Percentiles rank a stretch among this genome's conserved stretches.
phyloP scores from a whole-genome alignment of 2,797 vertebrate species.

The Protosalanx chinensis region DNA sequence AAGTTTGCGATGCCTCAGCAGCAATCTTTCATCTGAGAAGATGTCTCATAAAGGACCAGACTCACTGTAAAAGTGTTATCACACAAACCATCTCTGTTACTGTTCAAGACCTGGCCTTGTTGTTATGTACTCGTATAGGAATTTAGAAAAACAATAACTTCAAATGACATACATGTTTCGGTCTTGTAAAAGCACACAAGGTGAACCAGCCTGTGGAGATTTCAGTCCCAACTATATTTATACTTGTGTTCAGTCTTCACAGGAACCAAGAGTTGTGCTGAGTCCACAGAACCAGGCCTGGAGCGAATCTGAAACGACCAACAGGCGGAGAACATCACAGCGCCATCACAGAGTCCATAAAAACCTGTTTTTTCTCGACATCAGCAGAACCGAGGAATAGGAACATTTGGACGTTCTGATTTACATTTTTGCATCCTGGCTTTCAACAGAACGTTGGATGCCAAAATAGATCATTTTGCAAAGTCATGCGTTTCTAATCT shows the following conservation, averaged over 20 bases:
- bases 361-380: slow-evolving; percentile 21
- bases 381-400: slow-evolving; percentile 31
- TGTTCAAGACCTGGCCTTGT: no score
- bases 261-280: slow-evolving; percentile 16
- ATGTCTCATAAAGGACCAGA: no score
- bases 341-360: slow-evolving; percentile 12
- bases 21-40: no score
- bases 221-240: slow-evolving; percentile 6
- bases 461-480: slow-evolving; percentile 38
- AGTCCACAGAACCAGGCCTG: slow-evolving; percentile 22
- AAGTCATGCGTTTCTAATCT: slow-evolving; percentile 41
- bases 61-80: no score
- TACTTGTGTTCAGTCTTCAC: background rate
- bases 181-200: slow-evolving; percentile 2
- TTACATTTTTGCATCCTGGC: slow-evolving; percentile 12
- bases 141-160: no score
- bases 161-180: background rate
- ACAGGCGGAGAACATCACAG: slow-evolving; percentile 26
- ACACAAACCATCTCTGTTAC: no score
- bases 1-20: no score
- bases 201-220: slow-evolving; percentile 4
- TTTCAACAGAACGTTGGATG: slow-evolving; percentile 27
- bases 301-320: slow-evolving; percentile 9
- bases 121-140: no score
- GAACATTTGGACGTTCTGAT: slow-evolving; percentile 8